Evolutionary conservation across 2,113 vertebrate genomes (phyloP), one percentile per base, ranked within the genome.

Genomic region (Pomatorhinus ruficollis): DNA sequence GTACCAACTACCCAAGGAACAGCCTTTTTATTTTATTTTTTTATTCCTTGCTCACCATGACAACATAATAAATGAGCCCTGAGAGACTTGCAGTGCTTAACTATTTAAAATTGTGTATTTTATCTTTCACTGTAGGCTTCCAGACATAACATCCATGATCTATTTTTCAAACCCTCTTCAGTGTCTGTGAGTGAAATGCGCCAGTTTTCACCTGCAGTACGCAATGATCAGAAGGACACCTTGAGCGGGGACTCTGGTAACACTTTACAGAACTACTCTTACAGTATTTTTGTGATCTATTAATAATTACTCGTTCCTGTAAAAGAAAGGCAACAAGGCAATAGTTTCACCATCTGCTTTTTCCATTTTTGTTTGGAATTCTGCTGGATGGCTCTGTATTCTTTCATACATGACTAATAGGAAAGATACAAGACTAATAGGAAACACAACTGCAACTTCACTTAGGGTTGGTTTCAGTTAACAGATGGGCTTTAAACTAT

Each of bases 401-500:
- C 96, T 97, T 98, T 98, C 97, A 98, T 97, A 98, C 97, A 97
- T 97, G 98, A 98, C 97, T 98, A 98, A 98, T 97, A 98, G 97
- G 95, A 98, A 97, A 98, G 98, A 98, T 97, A 98, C 95, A 98
- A 96, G 93, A 96, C 97, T 98, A 98, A 98, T 97, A 98, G 95
- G 95, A 98, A 98, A 98, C 98, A 98, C 94, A 96, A 95, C 97
- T 98, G 94, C 91, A 96, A 97, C 96, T 97, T 97, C 87, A 53
- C 96, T 96, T 97, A 97, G 33, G 94, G 94, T 98, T 98, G 98
- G 98, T 98, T 98, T 97, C 97, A 95, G 96, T 98, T 98, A 98
- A 97, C 98, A 98, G 97, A 97, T 97, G 97, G 97, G 97, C 98
- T 98, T 98, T 98, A 98, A 98, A 98, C 97, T 97, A 98, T 90